phyloP scores from a whole-genome alignment of 1,140 invertebrate species.

The Chironomus striatipennis region DNA sequence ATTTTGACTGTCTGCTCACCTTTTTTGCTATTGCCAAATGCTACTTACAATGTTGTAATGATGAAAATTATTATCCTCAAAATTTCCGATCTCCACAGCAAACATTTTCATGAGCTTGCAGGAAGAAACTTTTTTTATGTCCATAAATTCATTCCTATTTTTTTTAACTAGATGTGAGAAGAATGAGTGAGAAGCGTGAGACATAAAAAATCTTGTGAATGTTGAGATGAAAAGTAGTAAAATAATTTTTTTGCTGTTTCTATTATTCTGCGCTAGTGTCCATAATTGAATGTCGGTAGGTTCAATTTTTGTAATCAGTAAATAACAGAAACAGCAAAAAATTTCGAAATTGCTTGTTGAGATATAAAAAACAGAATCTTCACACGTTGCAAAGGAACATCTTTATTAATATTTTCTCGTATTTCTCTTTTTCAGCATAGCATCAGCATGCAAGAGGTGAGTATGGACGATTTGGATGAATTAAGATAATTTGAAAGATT shows the following conservation, averaged over 20 bases:
- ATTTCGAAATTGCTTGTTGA: neutral
- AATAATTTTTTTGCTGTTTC: too few species aligned
- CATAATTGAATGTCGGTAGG: neutral
- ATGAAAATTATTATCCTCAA: neutral
- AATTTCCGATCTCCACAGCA: neutral
- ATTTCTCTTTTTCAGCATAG: neutral
- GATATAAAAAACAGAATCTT: neutral
- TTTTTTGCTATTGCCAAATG: neutral
- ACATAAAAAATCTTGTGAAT: neutral
- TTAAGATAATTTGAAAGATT: too few species aligned
- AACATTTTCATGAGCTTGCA: neutral
- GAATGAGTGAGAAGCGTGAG: neutral
- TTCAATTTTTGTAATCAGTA: neutral
- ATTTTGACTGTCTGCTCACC: neutral
- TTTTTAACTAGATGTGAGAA: neutral
- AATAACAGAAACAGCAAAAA: neutral
- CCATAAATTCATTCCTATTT: neutral
- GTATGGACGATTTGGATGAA: too few species aligned
- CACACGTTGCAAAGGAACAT: neutral
- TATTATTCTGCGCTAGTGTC: too few species aligned
- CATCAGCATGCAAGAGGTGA: neutral
- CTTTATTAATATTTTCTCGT: neutral
- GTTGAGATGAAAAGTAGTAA: too few species aligned
- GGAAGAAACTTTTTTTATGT: neutral
- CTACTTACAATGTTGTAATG: neutral